Evolutionary conservation across 2,797 vertebrate species (phyloP), one percentile per base, ranked within the genome.

Genomic region (Huso huso): DNA sequence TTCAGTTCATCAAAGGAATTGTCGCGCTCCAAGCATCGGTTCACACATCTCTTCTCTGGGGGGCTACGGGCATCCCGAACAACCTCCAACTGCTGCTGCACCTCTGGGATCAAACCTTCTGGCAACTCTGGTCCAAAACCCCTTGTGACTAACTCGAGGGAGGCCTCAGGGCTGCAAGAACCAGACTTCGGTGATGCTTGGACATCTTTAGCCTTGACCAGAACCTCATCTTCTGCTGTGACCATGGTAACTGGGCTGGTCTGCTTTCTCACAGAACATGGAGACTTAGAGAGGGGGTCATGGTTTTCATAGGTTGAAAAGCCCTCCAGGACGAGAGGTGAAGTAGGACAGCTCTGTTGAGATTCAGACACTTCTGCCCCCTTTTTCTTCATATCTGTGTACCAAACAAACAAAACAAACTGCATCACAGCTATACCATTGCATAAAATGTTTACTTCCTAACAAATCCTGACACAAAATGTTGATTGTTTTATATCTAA

Each of bases 1-100:
- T 77, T 90, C 66, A 89, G 83, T 64, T 90, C 89, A n/a, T 86
- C 84, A 0, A 91, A 90, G 66, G 84, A 87, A 75, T 66, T 68
- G 57, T 87, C 83, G 64, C 83, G 63, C 1, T 87, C 83, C 1
- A 77, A 82, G 75, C 70, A 68, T 67, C 49, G 69, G 66, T 71
- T 51, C 62, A 74, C 74, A 49, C 69, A 37, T 63, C 6, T 0
- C 75, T 68, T 51, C 7, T 77, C 48, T 69, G 69, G 51, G 51
- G 55, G 68, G 65, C 78, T 79, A 67, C 49, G 49, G 65, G 52
- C 49, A 52, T 68, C 70, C 80, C 72, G 72, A 67, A 15, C 65
- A 53, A 18, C 58, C 13, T 68, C 71, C 57, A 67, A 60, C 51
- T 73, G 72, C 68, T 48, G 12, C 67, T 69, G 57, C 53, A 68